Base-by-base conservation (phyloP, 2,888 invertebrate species). In the Diploptera punctata region DNA sequence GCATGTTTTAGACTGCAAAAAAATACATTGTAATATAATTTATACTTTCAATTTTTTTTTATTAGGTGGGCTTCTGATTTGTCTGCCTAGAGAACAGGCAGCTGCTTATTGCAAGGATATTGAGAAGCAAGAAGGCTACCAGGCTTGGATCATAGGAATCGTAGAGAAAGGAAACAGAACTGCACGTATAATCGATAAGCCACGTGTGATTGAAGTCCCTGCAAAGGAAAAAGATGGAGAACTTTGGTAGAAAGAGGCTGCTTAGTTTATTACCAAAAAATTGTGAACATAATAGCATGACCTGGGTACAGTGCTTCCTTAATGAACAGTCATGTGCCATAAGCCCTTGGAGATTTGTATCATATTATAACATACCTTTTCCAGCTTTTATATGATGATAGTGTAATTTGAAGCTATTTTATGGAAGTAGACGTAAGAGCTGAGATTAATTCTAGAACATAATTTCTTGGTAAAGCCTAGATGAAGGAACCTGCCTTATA, bases 91-190 rank as follows among this genome's bases (percentile, higher is more conserved):
- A 61, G 96, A 97, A 83, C 95, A 97, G 81, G 97, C 97, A 0
- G 96, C 95, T 21, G 95, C 95, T 1, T 98, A 96, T 82, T 97
- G 97, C 82, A 96, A 97, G 84, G 97, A 97, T 79, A 95, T 98
- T 79, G 95, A 97, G 81, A 95, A 95, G 81, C 93, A 95, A 80
- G 97, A 98, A 82, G 95, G 95, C 3, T 95, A 95, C 83, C 95
- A 97, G 81, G 95, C 97, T 0, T 98, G 97, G 97, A 97, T 98
- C 79, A 94, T 98, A 80, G 98, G 98, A 44, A 95, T 97, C 80
- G 97, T 98, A 21, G 97, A 98, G 82, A 95, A 94, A 82, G 97
- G 97, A 60, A 93, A 93, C 83, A 90, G 96, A 77, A 94, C 94
- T 1, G 98, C 97, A 7, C 89, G 95, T 73, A 96, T 98, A 76